Conservation (phyloP, 2,113 vertebrate genomes). For the Ochotona princeps region DNA sequence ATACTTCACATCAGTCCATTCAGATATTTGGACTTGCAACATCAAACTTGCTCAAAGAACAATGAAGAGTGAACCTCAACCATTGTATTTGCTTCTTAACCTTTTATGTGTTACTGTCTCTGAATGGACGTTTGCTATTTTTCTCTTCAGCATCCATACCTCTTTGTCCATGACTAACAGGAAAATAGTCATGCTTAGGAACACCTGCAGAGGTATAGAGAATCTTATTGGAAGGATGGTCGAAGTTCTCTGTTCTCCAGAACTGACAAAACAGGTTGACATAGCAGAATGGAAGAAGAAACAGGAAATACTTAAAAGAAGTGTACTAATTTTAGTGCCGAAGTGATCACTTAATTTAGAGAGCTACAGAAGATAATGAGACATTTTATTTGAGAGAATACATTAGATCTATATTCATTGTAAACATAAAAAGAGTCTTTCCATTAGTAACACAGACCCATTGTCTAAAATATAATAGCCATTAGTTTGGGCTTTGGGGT, state of each 20-base stretch:
- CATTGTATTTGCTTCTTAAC: background rate
- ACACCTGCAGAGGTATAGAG: background rate
- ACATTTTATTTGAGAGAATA: background rate
- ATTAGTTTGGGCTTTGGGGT: background rate
- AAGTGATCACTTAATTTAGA: background rate
- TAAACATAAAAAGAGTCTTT: slow-evolving; percentile 26
- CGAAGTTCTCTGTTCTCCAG: background rate
- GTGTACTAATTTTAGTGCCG: background rate
- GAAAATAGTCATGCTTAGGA: slow-evolving; percentile 18
- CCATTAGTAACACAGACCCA: background rate
- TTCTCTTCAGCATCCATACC: background rate
- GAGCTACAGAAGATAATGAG: background rate
- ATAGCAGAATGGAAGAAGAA: background rate
- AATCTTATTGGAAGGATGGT: background rate
- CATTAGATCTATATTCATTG: background rate
- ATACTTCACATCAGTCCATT: background rate
- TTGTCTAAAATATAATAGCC: background rate
- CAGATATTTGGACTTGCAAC: background rate
- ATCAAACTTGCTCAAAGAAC: background rate
- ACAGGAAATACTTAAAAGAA: background rate
- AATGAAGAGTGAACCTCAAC: background rate
- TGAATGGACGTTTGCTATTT: background rate
- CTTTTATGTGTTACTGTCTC: background rate
- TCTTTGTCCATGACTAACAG: slow-evolving; percentile 3
- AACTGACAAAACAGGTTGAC: background rate